A percentile compares a stretch with the other conserved stretches of the same genome.
Evolutionary conservation across 2,113 vertebrate genomes (phyloP).

Genomic region (Microcebus ravelobensis): DNA sequence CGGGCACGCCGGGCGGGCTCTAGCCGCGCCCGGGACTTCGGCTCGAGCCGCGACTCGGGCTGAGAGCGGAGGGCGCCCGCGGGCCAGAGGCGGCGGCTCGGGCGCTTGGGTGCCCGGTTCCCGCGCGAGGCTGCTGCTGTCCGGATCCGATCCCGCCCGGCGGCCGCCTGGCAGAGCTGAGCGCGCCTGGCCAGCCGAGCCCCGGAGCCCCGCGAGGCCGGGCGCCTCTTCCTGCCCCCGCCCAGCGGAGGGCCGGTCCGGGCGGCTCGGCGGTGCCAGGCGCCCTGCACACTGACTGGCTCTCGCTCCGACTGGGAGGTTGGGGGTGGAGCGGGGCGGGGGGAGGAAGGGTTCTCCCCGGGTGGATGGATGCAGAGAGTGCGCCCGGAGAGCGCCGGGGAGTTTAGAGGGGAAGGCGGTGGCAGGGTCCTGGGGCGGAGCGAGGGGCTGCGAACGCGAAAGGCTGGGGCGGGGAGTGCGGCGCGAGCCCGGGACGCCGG

Average conservation of each 20-base stretch:
- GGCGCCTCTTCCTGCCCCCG: background rate
- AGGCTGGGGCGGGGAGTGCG: background rate
- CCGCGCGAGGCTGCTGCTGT: background rate
- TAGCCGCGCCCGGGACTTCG: background rate
- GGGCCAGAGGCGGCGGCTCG: background rate
- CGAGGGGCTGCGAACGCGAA: background rate
- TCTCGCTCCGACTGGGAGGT: background rate
- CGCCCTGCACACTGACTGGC: background rate
- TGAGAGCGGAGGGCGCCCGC: too few species aligned
- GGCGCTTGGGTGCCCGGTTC: background rate
- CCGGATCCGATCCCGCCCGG: background rate
- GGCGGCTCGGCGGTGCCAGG: background rate
- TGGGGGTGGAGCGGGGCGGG: background rate
- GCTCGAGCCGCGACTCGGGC: background rate
- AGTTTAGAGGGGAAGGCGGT: background rate
- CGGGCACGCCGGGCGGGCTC: background rate
- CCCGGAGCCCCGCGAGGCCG: background rate
- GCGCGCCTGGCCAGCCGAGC: background rate
- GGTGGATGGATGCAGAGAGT: background rate
- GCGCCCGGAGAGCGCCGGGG: background rate
- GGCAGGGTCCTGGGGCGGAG: background rate
- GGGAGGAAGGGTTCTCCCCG: background rate
- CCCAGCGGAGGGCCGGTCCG: background rate
- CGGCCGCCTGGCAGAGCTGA: background rate
- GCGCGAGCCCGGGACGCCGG: background rate